Evolutionary conservation across 2,113 vertebrate species (phyloP), one percentile per base, ranked within the genome.

Genomic region (Actinemys pallida): DNA sequence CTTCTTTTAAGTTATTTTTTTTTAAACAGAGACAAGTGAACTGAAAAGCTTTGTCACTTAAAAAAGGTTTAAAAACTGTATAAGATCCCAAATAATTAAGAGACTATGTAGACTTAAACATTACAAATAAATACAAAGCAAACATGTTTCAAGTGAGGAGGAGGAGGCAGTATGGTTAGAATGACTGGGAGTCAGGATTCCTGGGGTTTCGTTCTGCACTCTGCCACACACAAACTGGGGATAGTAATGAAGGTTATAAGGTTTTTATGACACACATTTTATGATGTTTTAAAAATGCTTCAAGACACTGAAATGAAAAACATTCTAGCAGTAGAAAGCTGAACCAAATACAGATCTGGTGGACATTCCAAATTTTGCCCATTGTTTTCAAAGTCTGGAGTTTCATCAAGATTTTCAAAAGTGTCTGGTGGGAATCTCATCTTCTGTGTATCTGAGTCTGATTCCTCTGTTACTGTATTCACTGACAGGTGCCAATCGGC

Each of bases 1-100:
- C 69, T 96, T 94, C 95, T 96, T 97, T 98, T 94, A 96, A 96
- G 96, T 93, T 97, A 84, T 96, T 96, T 97, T 72, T 53, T 97
- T 97, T 96, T 79, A 97, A 96, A 94, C 84, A 92, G 93, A 96
- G 95, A 94, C 95, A 97, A 97, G 87, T 94, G 87, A 97, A 50
- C 52, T 88, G 53, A 92, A 93, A 97, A 94, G 90, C 93, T 97
- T 97, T 97, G 96, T 97, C 96, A 96, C 93, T 62, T 59, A 96
- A 94, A 97, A 96, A 95, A 95, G 89, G 79, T 93, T 96, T 95
- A 12, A 94, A 97, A 92, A 84, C 90, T 89, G 87, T 76, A 90
- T 90, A 83, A 79, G 90, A 95, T 95, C 94, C 95, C 95, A 96
- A 96, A 90, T 97, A 97, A 97, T 97, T 94, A 97, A 96, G 69